Base-by-base conservation (phyloP, 2,888 invertebrate genomes). In the Anthrax anthrax region DNA sequence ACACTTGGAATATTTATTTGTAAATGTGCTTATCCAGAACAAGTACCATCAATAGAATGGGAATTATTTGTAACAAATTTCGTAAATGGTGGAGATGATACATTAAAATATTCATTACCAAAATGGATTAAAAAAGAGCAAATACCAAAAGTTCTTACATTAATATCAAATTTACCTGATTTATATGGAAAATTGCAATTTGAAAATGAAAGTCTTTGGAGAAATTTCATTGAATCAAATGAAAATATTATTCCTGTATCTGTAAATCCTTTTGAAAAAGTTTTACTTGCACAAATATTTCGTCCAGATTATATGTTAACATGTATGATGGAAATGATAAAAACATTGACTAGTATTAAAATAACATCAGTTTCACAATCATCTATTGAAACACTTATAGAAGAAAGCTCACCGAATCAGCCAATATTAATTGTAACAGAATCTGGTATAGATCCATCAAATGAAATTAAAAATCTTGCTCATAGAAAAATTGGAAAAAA, bases 371-470 rank as follows among this genome's bases (percentile, higher is more conserved):
- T 61, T 29, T 57, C 58, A 16, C 65, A 67, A 46, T 63, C 64
- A 1, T 60, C 59, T 1, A 60, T 67, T 39, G 61, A 63, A 37
- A 62, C 63, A 50, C 47, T 67, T 23, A 57, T 58, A 13, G 62
- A 66, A 19, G 65, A 64, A 47, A 63, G 61, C 50, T 58, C 59
- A 43, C 52, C 57, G 12, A 58, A 59, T 0, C 82, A 85, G 56
- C 90, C 95, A 1, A 78, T 89, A 45, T 69, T 98, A 41, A 72
- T 97, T 55, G 75, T 96, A 43, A 81, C 87, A 37, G 83, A 89
- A 44, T 80, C 90, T 19, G 96, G 95, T 27, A 83, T 85, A 36
- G 96, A 97, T 72, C 95, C 94, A 18, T 84, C 91, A 1, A 76
- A 78, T 18, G 90, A 91, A 63, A 72, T 92, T 12, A 72, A 75